A percentile compares a stretch with the other conserved stretches of the same genome.
Evolutionary conservation across 2,888 invertebrate genomes (phyloP).

Genomic region (Urechis unicinctus): DNA sequence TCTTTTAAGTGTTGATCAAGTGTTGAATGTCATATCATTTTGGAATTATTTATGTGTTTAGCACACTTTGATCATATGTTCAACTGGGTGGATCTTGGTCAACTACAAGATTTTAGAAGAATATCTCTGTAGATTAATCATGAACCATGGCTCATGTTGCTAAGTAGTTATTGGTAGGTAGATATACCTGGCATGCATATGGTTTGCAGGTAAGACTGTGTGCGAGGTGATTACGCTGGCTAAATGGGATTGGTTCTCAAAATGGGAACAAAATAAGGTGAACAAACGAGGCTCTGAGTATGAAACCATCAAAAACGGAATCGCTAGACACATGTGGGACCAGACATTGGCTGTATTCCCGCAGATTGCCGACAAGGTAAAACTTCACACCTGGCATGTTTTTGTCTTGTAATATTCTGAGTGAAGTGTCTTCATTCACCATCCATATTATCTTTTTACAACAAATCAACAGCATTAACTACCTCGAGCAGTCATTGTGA

Average conservation of each 20-base stretch:
- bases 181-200: slow-evolving; percentile 35
- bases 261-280: slow-evolving; percentile 37
- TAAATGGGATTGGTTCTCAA: slow-evolving; percentile 40
- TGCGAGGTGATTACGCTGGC: slow-evolving; percentile 38
- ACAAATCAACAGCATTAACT: too few species aligned
- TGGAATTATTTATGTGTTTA: too few species aligned
- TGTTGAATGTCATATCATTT: too few species aligned
- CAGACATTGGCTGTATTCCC: slow-evolving; percentile 36
- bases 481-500: background rate
- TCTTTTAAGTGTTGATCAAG: background rate
- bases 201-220: slow-evolving; percentile 36
- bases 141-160: too few species aligned
- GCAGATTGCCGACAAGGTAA: slow-evolving; percentile 35
- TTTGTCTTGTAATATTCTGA: background rate
- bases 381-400: background rate
- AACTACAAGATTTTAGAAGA: too few species aligned
- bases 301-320: slow-evolving; percentile 34
- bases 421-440: too few species aligned
- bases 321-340: slow-evolving; percentile 36
- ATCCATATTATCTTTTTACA: too few species aligned
- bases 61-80: too few species aligned
- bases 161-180: too few species aligned
- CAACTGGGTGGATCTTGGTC: too few species aligned
- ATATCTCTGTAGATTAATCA: too few species aligned
- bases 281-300: slow-evolving; percentile 46